phyloP scores from a whole-genome alignment of 2,797 vertebrate genomes.

The Bufotes viridis region DNA sequence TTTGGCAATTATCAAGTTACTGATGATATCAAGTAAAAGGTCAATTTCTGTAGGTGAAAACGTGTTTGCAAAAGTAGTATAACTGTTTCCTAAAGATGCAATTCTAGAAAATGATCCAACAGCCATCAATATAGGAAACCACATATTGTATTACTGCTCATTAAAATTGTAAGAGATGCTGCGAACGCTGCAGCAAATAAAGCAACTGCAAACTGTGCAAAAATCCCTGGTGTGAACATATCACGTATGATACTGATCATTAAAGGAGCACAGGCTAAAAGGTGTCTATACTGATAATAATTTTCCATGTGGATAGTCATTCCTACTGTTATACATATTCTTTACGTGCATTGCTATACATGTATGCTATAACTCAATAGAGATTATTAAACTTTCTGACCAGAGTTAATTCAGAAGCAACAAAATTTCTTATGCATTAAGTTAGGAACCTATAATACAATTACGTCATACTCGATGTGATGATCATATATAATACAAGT shows the following conservation, averaged over 20 bases:
- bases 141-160: background rate
- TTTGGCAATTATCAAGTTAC: too few relatives aligned
- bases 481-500: background rate
- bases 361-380: background rate
- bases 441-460: background rate
- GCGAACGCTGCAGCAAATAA: background rate
- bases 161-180: background rate
- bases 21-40: too few relatives aligned
- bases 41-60: background rate
- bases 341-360: background rate
- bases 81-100: background rate
- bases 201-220: background rate
- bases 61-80: background rate
- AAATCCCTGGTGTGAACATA: background rate
- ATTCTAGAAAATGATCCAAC: background rate
- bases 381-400: too few relatives aligned
- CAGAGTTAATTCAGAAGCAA: background rate
- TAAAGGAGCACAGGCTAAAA: background rate
- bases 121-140: background rate
- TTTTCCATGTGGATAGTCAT: background rate
- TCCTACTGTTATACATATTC: background rate
- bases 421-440: background rate
- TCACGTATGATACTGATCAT: background rate
- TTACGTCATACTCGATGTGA: too few relatives aligned
- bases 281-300: background rate